Evolutionary conservation across 1,140 invertebrate species (phyloP).

Genomic region (Teleogryllus occipitalis): DNA sequence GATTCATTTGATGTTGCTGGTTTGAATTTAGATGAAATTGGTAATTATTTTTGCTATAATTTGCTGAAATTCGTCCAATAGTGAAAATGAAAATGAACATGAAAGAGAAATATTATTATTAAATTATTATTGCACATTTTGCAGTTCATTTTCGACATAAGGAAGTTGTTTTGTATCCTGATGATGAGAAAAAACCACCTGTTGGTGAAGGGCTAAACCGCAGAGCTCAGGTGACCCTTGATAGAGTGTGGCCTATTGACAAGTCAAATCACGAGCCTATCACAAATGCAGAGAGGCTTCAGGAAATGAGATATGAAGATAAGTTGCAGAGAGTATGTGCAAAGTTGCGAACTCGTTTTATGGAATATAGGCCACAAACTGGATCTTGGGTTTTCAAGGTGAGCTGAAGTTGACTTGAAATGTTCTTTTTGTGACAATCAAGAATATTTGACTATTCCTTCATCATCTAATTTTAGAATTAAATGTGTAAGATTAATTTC

Average conservation of each 20-base stretch:
- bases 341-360: slow-evolving; percentile 80
- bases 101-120: not conserved
- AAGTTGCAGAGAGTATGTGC: slow-evolving; percentile 75
- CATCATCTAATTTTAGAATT: no score
- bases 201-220: slow-evolving; percentile 83
- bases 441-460: no score
- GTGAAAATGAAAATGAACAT: not conserved
- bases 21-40: slow-evolving; percentile 80
- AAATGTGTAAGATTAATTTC: no score
- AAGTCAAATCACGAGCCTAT: slow-evolving; percentile 74
- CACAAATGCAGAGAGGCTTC: slow-evolving; percentile 67
- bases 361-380: slow-evolving; percentile 90
- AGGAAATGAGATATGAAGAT: slow-evolving; percentile 77
- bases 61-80: not conserved
- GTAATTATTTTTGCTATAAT: slow-evolving; percentile 35
- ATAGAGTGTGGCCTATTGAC: slow-evolving; percentile 89
- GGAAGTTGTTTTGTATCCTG: slow-evolving; percentile 52
- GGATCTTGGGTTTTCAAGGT: slow-evolving; percentile 93
- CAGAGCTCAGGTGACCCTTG: slow-evolving; percentile 83
- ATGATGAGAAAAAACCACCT: slow-evolving; percentile 59
- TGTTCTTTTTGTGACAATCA: no score
- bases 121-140: slow-evolving; percentile 27
- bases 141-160: slow-evolving; percentile 64
- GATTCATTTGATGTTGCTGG: slow-evolving; percentile 81
- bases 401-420: no score